Percentiles rank a stretch among this genome's conserved stretches.
These are phyloP conservation scores for Chloroclysta siterata DNA, from an alignment of 2,888 invertebrate genomes.

Conservation along the genomic window DNA sequence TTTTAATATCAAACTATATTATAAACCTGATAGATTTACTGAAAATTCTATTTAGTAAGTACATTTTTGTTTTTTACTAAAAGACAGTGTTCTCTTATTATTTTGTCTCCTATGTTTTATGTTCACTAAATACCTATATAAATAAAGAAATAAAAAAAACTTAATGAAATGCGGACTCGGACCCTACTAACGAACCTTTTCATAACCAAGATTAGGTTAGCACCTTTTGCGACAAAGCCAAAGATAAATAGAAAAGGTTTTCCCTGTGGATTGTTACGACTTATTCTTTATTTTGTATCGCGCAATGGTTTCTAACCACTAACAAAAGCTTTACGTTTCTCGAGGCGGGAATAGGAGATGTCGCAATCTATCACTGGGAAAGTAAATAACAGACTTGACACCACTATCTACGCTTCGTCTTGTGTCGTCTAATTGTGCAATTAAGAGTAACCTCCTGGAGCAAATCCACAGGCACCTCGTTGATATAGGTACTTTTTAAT, in stretches of 20 bases:
- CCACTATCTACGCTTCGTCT: not conserved
- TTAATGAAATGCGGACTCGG: too few relatives aligned
- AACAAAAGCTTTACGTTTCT: not conserved
- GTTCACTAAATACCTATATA: too few relatives aligned
- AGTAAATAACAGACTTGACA: conserved; percentile 4
- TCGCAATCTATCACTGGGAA: conserved; percentile 5
- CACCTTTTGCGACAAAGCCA: not conserved
- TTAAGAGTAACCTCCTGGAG: conserved; percentile 7
- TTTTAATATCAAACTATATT: too few relatives aligned
- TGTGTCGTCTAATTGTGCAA: conserved; percentile 7
- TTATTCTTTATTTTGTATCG: not conserved
- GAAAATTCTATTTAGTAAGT: too few relatives aligned
- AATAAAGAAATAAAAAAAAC: too few relatives aligned
- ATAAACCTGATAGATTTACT: too few relatives aligned
- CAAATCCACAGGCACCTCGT: not conserved
- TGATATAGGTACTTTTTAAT: not conserved
- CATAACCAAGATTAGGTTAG: too few relatives aligned
- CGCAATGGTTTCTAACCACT: not conserved
- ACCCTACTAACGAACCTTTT: too few relatives aligned
- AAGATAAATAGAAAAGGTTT: not conserved
- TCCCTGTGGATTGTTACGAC: not conserved
- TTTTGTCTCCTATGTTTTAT: too few relatives aligned
- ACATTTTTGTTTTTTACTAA: too few relatives aligned
- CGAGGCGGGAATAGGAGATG: conserved; percentile 3
- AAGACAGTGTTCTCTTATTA: too few relatives aligned